Conservation (phyloP, 2,113 vertebrate genomes). For the Neogobius melanostomus region DNA sequence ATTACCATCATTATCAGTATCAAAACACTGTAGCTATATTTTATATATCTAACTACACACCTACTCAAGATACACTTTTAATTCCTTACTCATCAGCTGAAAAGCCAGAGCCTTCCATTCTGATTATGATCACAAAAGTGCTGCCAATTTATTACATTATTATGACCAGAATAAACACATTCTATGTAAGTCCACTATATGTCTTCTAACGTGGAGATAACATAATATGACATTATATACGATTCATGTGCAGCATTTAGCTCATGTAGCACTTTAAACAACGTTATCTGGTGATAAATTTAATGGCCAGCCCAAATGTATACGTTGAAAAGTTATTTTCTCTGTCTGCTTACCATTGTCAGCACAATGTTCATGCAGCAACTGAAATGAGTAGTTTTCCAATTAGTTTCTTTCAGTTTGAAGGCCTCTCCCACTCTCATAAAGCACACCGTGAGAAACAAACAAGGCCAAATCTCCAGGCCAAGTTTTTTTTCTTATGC, state of each 20-base stretch:
- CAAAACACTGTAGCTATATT: conserved; percentile 4
- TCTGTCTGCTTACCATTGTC: background rate
- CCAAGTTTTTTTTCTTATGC: background rate
- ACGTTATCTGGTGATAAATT: no score
- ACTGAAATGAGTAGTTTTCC: background rate
- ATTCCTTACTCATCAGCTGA: no score
- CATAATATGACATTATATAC: no score
- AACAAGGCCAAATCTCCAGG: conserved; percentile 7
- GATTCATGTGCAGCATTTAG: background rate
- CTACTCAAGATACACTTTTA: background rate
- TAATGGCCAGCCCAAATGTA: no score
- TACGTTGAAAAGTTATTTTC: background rate
- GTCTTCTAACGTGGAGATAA: no score
- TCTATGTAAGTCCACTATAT: background rate
- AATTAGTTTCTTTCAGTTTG: background rate
- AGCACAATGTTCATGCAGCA: background rate
- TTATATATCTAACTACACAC: background rate
- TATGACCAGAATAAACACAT: background rate
- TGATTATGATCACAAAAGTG: background rate
- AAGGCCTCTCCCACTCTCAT: conserved; percentile 12
- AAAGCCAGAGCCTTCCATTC: background rate
- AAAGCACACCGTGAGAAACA: conserved; percentile 38
- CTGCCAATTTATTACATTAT: background rate
- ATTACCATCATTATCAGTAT: background rate
- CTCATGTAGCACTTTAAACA: background rate